Evolutionary conservation across 2,113 vertebrate genomes (phyloP).

Genomic region (Tamias sibiricus): DNA sequence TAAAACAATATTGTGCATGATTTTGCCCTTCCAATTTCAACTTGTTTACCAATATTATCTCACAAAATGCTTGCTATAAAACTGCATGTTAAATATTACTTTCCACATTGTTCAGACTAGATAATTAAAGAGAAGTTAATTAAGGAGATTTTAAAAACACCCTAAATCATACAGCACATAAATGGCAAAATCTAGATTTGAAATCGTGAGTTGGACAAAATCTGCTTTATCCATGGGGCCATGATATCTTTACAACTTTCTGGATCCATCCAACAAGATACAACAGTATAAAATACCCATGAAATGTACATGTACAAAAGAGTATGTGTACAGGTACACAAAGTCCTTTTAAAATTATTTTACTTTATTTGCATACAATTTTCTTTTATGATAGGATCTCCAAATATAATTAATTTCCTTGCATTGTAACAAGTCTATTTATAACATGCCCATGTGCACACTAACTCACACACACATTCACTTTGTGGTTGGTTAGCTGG

Average conservation of each 20-base stretch:
- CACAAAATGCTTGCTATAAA: background rate
- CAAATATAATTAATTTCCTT: background rate
- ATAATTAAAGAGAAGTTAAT: background rate
- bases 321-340: background rate
- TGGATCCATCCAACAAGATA: background rate
- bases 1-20: background rate
- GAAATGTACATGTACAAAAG: background rate
- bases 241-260: background rate
- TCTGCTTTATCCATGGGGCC: background rate
- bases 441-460: background rate
- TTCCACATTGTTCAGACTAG: background rate
- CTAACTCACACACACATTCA: background rate
- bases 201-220: background rate
- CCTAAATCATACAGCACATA: background rate
- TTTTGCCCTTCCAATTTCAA: background rate
- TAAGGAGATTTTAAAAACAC: background rate
- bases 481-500: background rate
- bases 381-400: background rate
- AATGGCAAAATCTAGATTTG: background rate
- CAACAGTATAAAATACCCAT: background rate
- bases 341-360: background rate
- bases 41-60: background rate
- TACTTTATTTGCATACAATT: background rate
- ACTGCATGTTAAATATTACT: background rate
- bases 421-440: background rate